Evolutionary conservation across 2,113 vertebrate genomes (phyloP), one percentile per base, ranked within the genome.

Genomic region (Mesitornis unicolor): DNA sequence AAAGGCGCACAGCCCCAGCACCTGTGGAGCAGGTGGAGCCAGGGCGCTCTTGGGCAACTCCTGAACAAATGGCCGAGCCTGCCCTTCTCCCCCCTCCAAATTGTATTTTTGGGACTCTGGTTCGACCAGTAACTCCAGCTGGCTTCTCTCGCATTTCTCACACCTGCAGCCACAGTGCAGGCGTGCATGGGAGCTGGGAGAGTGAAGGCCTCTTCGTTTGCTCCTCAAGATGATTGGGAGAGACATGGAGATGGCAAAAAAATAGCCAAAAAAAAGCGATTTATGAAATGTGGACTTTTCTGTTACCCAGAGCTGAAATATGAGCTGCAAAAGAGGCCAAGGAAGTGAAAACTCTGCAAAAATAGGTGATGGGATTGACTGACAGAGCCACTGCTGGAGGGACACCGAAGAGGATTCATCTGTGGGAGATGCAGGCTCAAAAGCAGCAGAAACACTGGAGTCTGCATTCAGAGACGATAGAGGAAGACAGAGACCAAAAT

Each of bases 11-110:
- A 91, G 94, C 84, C 71, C 76, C 91, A 54, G 85, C 68, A 91
- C 90, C 95, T 29, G 71, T 38, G 28, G 90, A 95, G 95, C 96
- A 94, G 92, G 96, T 93, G 92, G 90, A 95, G 85, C 96, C 93
- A 54, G 87, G 11, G 22, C 0, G 22, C 11, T 93, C 95, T 96
- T 92, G 96, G 90, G 96, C 95, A 96, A 96, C 48, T 47, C 65
- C 50, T 1, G 54, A 67, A 60, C 85, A 91, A 94, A 92, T 83
- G 88, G 95, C 74, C 3, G 13, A 77, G 53, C 93, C 90, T 87
- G 93, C 76, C 88, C 90, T 96, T 80, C 92, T 93, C 71, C 89
- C 93, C 84, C 18, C 26, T 53, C 6, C 75, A 24, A 10, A 56
- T 6, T 1, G 13, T 77, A 93, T 93, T 96, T 94, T 91, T 91